Evolutionary conservation across 1,140 invertebrate species (phyloP).

Genomic region (Pachyrhynchus sulphureomaculatus): DNA sequence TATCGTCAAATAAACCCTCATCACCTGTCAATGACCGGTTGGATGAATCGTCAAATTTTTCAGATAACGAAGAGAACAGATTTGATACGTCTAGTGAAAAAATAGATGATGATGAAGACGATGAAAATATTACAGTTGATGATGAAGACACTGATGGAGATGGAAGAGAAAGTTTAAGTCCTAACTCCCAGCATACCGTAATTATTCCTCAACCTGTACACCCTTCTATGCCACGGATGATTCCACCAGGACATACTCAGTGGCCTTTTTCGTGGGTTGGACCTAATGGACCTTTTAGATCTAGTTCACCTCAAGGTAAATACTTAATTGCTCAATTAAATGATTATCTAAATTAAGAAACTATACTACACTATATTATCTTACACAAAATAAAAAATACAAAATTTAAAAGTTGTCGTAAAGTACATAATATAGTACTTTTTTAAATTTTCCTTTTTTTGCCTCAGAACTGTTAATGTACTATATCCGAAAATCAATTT

Average conservation of each 20-base stretch:
- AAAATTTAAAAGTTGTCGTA: too few species aligned
- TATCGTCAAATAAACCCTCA: slow-evolving; percentile 34
- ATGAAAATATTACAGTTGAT: slow-evolving; percentile 47
- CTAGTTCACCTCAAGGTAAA: slow-evolving; percentile 47
- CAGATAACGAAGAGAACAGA: slow-evolving; percentile 35
- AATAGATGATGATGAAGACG: slow-evolving; percentile 42
- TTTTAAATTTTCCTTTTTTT: too few species aligned
- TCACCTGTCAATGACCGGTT: slow-evolving; percentile 28
- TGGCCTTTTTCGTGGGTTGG: slow-evolving; percentile 47
- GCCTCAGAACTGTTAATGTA: too few species aligned
- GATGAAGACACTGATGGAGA: slow-evolving; percentile 47
- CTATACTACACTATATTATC: too few species aligned
- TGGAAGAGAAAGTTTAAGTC: slow-evolving; percentile 47
- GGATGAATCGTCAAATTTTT: slow-evolving; percentile 28
- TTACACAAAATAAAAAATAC: too few species aligned
- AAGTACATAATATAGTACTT: too few species aligned
- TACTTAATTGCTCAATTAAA: too few species aligned
- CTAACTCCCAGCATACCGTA: slow-evolving; percentile 44
- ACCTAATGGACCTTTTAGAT: slow-evolving; percentile 40
- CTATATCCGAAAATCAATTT: too few species aligned
- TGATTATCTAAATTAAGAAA: too few species aligned
- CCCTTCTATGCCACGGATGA: slow-evolving; percentile 45
- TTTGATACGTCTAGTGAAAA: slow-evolving; percentile 38
- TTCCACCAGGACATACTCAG: slow-evolving; percentile 39
- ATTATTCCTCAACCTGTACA: slow-evolving; percentile 49